A percentile compares a stretch with the other conserved stretches of the same genome.
These are phyloP conservation scores for Halcyon smyrnensis DNA, from an alignment of 2,797 vertebrate species.

Conservation along the genomic window DNA sequence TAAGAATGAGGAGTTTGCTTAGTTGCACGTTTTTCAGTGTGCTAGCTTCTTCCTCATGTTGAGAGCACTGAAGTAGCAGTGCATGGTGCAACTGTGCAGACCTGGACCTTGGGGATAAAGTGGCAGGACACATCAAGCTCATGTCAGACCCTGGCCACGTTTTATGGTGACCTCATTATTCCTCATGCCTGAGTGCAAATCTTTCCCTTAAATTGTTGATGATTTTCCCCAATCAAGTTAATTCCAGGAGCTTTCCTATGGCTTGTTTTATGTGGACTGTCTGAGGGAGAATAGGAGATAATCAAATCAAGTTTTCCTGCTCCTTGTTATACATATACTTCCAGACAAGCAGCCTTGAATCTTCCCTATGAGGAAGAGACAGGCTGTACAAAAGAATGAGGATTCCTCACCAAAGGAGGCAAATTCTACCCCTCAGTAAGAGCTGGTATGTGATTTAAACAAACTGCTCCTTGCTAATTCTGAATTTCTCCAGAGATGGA, in stretches of 20 bases:
- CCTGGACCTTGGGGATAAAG: not conserved
- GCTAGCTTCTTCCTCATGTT: not conserved
- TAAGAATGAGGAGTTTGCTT: not conserved
- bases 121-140: not conserved
- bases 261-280: not conserved
- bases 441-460: not conserved
- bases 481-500: not conserved
- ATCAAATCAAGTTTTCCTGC: not conserved
- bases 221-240: not conserved
- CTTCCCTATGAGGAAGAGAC: not conserved
- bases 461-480: not conserved
- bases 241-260: not conserved
- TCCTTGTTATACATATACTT: not conserved
- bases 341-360: not conserved
- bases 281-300: not conserved
- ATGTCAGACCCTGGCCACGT: rapidly evolving
- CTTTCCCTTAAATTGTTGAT: not conserved
- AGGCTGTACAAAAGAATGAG: not conserved
- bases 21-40: not conserved
- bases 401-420: not conserved
- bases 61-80: not conserved
- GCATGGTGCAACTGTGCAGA: not conserved
- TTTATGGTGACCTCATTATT: not conserved
- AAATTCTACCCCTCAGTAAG: not conserved
- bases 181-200: not conserved